Percentiles rank a stretch among this genome's conserved stretches.
Conservation (phyloP, 1,140 invertebrate species). For the Aphelinus certus region DNA sequence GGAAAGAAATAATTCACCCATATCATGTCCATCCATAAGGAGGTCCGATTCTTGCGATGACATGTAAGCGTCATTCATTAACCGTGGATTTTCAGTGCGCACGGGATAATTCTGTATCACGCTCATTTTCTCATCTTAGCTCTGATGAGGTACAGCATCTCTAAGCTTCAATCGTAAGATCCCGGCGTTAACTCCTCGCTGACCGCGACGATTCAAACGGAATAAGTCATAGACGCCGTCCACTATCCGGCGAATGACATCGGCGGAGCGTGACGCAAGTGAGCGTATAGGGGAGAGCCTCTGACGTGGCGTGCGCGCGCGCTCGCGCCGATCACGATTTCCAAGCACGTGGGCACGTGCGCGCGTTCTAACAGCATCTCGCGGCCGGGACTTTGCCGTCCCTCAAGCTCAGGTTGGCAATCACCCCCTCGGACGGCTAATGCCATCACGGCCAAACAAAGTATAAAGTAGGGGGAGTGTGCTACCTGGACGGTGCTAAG, state of each 20-base stretch:
- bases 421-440: slow-evolving; percentile 57
- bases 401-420: slow-evolving; percentile 53
- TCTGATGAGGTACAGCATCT: too few relatives aligned
- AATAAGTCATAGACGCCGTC: slow-evolving; percentile 18
- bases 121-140: too few relatives aligned
- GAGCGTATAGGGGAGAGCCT: too few relatives aligned
- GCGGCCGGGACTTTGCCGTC: not conserved
- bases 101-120: too few relatives aligned
- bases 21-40: too few relatives aligned
- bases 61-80: too few relatives aligned
- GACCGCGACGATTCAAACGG: slow-evolving; percentile 1
- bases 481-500: slow-evolving; percentile 47
- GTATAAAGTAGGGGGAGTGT: slow-evolving; percentile 55
- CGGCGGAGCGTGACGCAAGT: not conserved
- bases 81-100: too few relatives aligned
- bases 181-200: too few relatives aligned
- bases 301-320: not conserved
- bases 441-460: slow-evolving; percentile 63
- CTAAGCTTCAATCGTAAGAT: too few relatives aligned
- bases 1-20: too few relatives aligned
- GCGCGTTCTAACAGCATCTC: too few relatives aligned
- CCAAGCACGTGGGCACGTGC: slow-evolving; percentile 53
- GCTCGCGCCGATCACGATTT: slow-evolving; percentile 54
- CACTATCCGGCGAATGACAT: slow-evolving; percentile 6
- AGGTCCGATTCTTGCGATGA: too few relatives aligned